Evolutionary conservation across 2,888 invertebrate species (phyloP).

Genomic region (Mechanitis messenoides): DNA sequence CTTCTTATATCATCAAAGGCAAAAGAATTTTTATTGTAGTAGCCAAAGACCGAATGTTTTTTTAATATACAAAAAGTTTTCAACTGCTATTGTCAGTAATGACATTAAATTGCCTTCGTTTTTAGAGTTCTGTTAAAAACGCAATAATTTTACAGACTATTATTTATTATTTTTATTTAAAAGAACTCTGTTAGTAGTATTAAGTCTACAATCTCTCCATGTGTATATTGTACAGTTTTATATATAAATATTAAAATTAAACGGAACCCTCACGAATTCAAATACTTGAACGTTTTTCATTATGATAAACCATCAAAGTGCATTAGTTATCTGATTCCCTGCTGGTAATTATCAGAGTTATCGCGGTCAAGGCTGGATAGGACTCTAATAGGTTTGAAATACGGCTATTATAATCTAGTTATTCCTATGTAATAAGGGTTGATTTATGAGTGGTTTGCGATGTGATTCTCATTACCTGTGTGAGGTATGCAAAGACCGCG

Average conservation of each 20-base stretch:
- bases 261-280: not conserved
- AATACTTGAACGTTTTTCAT: slow-evolving; percentile 6
- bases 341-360: slow-evolving; percentile 23
- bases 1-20: too few species aligned
- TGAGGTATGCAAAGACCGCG: slow-evolving; percentile 39
- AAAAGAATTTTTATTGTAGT: too few species aligned
- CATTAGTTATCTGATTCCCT: slow-evolving; percentile 26
- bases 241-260: not conserved
- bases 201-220: too few species aligned
- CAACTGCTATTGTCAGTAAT: not conserved
- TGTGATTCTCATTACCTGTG: slow-evolving; percentile 63
- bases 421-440: slow-evolving; percentile 31
- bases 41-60: too few species aligned
- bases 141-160: too few species aligned
- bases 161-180: too few species aligned
- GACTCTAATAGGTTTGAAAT: slow-evolving; percentile 1
- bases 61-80: too few species aligned
- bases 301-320: slow-evolving; percentile 21
- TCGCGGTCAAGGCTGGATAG: slow-evolving; percentile 25
- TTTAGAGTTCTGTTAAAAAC: not conserved
- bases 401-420: slow-evolving; percentile 9
- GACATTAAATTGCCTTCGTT: slow-evolving; percentile 1
- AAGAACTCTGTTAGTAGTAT: too few species aligned
- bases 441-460: slow-evolving; percentile 49
- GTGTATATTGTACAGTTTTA: too few species aligned